Conservation (phyloP, 92 coral and sea anemone genomes). For the Blastomussa wellsi region DNA sequence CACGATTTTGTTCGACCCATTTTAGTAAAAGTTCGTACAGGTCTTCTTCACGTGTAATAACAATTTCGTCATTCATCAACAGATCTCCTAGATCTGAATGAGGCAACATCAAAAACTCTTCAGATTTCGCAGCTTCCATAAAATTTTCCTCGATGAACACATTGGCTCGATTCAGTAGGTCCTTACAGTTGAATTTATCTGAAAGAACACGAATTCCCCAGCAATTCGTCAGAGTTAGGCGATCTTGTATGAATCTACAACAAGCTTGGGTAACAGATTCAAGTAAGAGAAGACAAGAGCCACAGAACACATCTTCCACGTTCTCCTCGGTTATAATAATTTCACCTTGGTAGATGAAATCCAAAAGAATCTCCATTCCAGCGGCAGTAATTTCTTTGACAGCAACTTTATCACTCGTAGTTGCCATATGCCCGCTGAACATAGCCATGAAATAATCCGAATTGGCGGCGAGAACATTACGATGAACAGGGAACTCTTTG, state of each 20-base stretch:
- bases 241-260: conserved; percentile 89
- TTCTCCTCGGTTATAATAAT: conserved; percentile 88
- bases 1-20: conserved; percentile 75
- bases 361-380: conserved; percentile 81
- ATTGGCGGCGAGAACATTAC: conserved; percentile 87
- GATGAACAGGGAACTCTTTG: conserved; percentile 88
- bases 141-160: conserved; percentile 90
- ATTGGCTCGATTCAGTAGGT: conserved; percentile 74
- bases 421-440: conserved; percentile 90
- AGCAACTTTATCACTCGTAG: conserved; percentile 52
- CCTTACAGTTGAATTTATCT: conserved; percentile 71
- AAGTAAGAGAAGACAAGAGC: conserved; percentile 79
- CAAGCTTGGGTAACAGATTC: conserved; percentile 85
- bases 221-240: conserved; percentile 80
- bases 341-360: conserved; percentile 85
- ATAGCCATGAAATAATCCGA: conserved; percentile 98
- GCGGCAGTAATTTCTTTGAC: conserved; percentile 79
- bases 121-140: conserved; percentile 70
- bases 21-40: conserved; percentile 78
- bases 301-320: conserved; percentile 92
- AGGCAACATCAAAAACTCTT: conserved; percentile 84
- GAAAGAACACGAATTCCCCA: conserved; percentile 98
- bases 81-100: conserved; percentile 68
- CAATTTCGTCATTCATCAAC: conserved; percentile 79
- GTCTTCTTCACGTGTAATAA: conserved; percentile 80